These are phyloP conservation scores for Heliconius hewitsoni DNA, from an alignment of 1,140 invertebrate species.

Conservation along the genomic window DNA sequence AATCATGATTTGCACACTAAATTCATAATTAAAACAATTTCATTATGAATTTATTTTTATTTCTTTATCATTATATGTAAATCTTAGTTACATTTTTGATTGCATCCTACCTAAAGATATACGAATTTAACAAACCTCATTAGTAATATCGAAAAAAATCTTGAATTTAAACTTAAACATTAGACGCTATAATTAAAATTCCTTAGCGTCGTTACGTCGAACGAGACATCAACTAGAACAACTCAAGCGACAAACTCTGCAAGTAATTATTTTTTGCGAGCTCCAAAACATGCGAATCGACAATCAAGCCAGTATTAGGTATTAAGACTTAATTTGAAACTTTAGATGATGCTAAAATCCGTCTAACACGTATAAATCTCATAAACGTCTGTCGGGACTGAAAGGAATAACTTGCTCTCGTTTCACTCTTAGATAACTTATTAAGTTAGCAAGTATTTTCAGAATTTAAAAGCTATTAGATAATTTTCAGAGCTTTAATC, in stretches of 20 bases:
- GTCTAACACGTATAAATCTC: conserved; percentile 19
- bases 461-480: conserved; percentile 13
- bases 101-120: neutral
- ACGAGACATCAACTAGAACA: conserved; percentile 39
- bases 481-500: conserved; percentile 14
- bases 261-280: conserved; percentile 47
- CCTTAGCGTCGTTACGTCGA: conserved; percentile 7
- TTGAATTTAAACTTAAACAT: conserved; percentile 2
- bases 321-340: conserved; percentile 51
- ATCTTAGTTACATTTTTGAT: neutral
- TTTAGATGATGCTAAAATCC: conserved; percentile 18
- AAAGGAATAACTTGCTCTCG: conserved; percentile 18
- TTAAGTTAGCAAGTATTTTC: conserved; percentile 16
- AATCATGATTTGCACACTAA: neutral
- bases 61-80: neutral
- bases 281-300: conserved; percentile 52
- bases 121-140: neutral
- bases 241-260: conserved; percentile 41
- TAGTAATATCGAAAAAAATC: conserved; percentile 4
- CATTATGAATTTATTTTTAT: neutral
- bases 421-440: conserved; percentile 19
- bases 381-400: conserved; percentile 18
- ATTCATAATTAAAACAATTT: too few species aligned
- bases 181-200: conserved; percentile 15
- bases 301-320: conserved; percentile 58